Conservation (phyloP, 2,113 vertebrate species). For the Dicerorhinus sumatrensis region DNA sequence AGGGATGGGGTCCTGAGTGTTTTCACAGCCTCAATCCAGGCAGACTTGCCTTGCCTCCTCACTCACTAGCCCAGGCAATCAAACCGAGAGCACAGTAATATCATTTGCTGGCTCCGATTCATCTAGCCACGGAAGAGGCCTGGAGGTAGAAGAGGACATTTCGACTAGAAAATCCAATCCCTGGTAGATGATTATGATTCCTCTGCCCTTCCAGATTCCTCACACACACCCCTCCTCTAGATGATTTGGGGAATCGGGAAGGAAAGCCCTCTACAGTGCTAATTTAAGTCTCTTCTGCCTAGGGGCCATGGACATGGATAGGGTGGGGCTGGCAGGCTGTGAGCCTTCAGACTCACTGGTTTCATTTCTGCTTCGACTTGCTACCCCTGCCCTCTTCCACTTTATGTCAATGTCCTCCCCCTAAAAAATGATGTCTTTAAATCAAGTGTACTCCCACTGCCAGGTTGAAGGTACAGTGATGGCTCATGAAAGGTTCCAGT, state of each 20-base stretch:
- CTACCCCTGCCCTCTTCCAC: not conserved
- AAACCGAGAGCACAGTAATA: not conserved
- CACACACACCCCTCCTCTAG: not conserved
- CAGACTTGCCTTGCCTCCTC: not conserved
- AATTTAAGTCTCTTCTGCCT: not conserved
- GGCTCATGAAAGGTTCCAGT: not conserved
- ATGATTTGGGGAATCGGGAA: not conserved
- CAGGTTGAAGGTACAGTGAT: not conserved
- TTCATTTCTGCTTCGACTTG: conserved; percentile 50
- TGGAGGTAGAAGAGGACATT: conserved; percentile 24
- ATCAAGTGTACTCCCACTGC: not conserved
- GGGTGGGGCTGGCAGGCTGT: not conserved
- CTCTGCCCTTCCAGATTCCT: conserved; percentile 8
- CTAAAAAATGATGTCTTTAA: conserved; percentile 8
- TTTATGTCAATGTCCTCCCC: not conserved
- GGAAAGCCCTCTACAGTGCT: not conserved
- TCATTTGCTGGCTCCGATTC: conserved; percentile 24
- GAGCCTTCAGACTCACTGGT: not conserved
- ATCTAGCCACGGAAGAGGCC: conserved; percentile 19
- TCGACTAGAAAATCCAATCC: conserved; percentile 34
- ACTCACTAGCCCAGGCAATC: not conserved
- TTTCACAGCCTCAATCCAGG: not conserved
- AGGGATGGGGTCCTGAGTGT: not conserved
- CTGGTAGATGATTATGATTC: conserved; percentile 8
- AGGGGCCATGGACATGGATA: not conserved